Conservation (phyloP, 1,140 invertebrate species). For the Drosophila elegans region DNA sequence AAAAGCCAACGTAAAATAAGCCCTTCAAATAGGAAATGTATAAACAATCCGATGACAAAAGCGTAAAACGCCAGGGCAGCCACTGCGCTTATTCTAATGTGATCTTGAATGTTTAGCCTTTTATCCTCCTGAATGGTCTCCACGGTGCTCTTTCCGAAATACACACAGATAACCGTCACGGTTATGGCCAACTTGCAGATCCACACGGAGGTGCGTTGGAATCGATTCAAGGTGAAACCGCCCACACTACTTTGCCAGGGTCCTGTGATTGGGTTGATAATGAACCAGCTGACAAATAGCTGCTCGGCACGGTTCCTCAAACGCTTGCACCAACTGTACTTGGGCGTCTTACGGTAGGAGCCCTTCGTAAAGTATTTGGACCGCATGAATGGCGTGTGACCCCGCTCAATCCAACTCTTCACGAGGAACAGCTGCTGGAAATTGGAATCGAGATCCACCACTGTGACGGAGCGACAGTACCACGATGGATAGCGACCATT, state of each 20-base stretch:
- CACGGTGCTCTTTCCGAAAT: neutral
- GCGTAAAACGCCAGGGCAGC: neutral
- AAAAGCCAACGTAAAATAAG: constrained; percentile 6
- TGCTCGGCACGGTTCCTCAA: constrained; percentile 4
- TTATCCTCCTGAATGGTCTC: neutral
- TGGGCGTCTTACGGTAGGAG: accelerated
- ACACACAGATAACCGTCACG: neutral
- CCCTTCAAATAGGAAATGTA: constrained; percentile 32
- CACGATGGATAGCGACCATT: constrained; percentile 41
- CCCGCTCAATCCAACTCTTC: constrained; percentile 20
- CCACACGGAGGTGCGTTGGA: constrained; percentile 28
- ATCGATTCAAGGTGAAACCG: constrained; percentile 11
- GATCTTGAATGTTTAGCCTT: accelerated
- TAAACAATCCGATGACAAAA: neutral
- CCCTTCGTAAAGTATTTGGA: constrained; percentile 10
- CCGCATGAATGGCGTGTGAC: constrained; percentile 12
- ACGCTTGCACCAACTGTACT: constrained; percentile 16
- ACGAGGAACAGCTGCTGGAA: constrained; percentile 30
- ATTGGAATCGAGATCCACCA: constrained; percentile 10
- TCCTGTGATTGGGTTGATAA: constrained; percentile 8
- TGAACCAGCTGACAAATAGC: constrained; percentile 20
- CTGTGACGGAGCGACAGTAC: constrained; percentile 33
- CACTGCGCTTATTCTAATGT: neutral
- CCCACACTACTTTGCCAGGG: constrained; percentile 27
- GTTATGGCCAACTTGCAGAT: constrained; percentile 26